Base-by-base conservation (phyloP, 1,140 invertebrate genomes). In the Phymorhynchus buccinoides region DNA sequence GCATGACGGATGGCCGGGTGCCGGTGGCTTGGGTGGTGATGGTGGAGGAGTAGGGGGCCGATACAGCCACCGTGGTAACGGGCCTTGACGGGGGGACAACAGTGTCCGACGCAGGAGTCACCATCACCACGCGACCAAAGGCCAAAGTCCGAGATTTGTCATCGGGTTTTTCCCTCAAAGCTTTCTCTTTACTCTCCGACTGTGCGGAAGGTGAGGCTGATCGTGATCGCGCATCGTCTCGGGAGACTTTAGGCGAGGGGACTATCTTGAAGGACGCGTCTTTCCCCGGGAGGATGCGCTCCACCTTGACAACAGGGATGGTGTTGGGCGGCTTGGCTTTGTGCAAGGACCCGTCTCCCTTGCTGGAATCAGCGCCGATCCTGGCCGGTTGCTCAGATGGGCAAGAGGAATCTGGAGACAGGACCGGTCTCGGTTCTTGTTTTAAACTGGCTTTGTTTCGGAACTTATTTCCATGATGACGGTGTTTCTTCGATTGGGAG, bases 221-320 rank as follows among this genome's bases (percentile, higher is more conserved):
- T 3, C 7, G 9, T 30, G 22, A 0, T 1, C 42, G n/a, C 32
- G 44, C 52, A 14, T 41, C 62, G 39, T 62, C 48, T 27, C 41
- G n/a, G 27, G 84, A 12, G 30, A 68, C 14, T 35, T 37, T 66
- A 6, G 75, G 37, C 27, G 68, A 27, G 30, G 83, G 62, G 44
- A 77, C 14, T 30, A 62, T 18, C 16, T 86, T 86, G 9, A 66
- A 71, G n/a, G 32, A 27, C 3, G 84, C 22, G 22, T 62, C 30
- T 39, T 87, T 22, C 30, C 84, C 80, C 12, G 87, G 86, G n/a
- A 89, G 89, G 87, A 93, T 93, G 44, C 91, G 88, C 85, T 93
- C 92, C 22, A 93, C 89, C 87, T 93, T 92, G 30, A 93, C 92
- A 44, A 93, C 90, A 85, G 92, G 92, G 84, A 91, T 89, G 41